Percentiles rank a stretch among this genome's conserved stretches.
Conservation (phyloP, 2,888 invertebrate species). For the Acronicta leporina region DNA sequence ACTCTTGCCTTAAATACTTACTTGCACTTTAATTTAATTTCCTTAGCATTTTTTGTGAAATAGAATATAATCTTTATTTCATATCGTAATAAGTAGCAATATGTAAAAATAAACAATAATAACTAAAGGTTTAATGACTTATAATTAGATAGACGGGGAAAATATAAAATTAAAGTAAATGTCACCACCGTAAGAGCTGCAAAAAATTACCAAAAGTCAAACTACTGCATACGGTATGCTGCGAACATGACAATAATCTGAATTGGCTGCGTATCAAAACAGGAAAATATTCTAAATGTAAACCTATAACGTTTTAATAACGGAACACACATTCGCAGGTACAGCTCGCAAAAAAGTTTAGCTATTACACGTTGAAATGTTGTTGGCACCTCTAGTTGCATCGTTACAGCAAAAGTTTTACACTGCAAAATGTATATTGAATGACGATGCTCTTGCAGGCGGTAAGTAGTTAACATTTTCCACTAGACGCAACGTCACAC, state of each 20-base stretch:
- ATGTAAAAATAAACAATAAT: no score
- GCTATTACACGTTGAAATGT: constrained; percentile 20
- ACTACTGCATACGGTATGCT: constrained; percentile 2
- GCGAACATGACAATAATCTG: constrained; percentile 12
- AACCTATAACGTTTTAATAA: constrained; percentile 15
- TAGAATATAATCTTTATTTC: no score
- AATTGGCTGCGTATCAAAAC: constrained; percentile 18
- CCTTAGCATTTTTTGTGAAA: no score
- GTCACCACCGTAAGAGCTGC: no score
- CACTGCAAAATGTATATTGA: constrained; percentile 29
- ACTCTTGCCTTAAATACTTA: no score
- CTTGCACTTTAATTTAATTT: no score
- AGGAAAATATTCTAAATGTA: constrained; percentile 3
- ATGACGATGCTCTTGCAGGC: constrained; percentile 20
- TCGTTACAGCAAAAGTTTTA: constrained; percentile 38
- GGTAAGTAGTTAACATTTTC: constrained; percentile 23
- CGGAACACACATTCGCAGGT: constrained; percentile 13
- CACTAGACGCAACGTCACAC: constrained; percentile 21
- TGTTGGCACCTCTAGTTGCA: constrained; percentile 34
- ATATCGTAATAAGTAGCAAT: no score
- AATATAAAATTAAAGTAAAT: no score
- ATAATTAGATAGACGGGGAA: no score
- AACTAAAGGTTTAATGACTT: no score
- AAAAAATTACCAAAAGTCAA: no score
- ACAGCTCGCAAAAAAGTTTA: constrained; percentile 21